Percentiles rank a stretch among this genome's conserved stretches.
Conservation (phyloP, 2,113 vertebrate species). For the Erythrolamprus reginae region DNA sequence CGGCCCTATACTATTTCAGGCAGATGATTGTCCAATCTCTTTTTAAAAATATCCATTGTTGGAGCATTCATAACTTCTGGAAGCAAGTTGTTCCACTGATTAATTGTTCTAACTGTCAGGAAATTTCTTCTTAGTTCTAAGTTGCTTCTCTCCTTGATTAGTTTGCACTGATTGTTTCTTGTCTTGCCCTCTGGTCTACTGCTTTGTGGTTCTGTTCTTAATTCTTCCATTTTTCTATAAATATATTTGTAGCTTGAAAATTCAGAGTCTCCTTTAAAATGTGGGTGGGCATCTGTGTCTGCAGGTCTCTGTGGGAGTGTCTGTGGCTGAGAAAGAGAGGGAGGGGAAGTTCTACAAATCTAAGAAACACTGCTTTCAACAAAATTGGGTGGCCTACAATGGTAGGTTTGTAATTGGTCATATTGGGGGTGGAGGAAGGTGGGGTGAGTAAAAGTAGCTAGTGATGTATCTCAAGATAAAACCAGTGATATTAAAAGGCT, state of each 20-base stretch:
- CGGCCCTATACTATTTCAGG: not conserved
- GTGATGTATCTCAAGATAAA: slow-evolving; percentile 51
- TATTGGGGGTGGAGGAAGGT: slow-evolving; percentile 10
- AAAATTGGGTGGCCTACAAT: not conserved
- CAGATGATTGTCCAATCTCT: not conserved
- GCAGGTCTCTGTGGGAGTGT: not conserved
- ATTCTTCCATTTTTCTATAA: too few relatives aligned
- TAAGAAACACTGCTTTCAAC: not conserved
- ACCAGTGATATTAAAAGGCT: slow-evolving; percentile 52
- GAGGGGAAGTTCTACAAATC: not conserved
- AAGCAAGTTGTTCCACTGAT: too few relatives aligned
- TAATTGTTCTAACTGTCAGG: too few relatives aligned
- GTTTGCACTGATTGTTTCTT: too few relatives aligned
- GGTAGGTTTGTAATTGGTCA: slow-evolving; percentile 20
- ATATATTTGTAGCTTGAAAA: too few relatives aligned
- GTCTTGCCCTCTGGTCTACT: not conserved
- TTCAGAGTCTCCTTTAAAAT: not conserved
- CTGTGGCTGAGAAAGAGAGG: not conserved
- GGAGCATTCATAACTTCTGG: not conserved
- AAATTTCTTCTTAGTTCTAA: too few relatives aligned
- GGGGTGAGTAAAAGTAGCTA: not conserved
- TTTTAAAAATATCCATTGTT: not conserved
- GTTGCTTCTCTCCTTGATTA: too few relatives aligned
- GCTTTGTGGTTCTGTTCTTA: too few relatives aligned
- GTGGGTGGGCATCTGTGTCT: not conserved